Evolutionary conservation across 2,113 vertebrate genomes (phyloP).

Genomic region (Stegostoma tigrinum): DNA sequence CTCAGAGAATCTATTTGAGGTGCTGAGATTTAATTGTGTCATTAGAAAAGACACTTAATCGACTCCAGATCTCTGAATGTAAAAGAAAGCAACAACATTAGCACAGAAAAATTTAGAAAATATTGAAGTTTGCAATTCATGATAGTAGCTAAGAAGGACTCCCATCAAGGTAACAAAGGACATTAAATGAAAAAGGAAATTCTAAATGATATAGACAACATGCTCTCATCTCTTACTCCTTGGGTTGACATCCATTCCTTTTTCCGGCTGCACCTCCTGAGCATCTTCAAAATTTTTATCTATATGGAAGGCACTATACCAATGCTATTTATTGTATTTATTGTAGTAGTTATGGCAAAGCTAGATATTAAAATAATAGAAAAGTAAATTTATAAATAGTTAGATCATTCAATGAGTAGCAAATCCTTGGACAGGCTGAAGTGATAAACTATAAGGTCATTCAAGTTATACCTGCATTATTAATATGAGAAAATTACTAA

Average conservation of each 20-base stretch:
- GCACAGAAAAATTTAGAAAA: background rate
- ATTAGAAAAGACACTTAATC: background rate
- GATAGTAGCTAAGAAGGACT: background rate
- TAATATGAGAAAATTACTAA: background rate
- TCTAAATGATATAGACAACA: background rate
- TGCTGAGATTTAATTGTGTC: background rate
- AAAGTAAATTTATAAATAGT: background rate
- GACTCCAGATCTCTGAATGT: background rate
- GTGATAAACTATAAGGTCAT: background rate
- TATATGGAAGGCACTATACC: background rate
- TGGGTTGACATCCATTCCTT: background rate
- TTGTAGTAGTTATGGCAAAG: background rate
- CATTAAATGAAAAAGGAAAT: background rate
- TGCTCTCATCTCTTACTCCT: background rate
- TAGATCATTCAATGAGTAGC: background rate
- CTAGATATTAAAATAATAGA: background rate
- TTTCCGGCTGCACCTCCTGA: background rate
- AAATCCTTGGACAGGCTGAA: background rate
- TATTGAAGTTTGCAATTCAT: background rate
- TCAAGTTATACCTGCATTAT: background rate
- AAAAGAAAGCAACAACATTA: background rate
- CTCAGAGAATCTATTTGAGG: background rate
- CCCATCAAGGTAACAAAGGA: background rate
- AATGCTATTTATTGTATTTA: background rate
- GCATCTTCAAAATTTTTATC: background rate